Percentiles rank a stretch among this genome's conserved stretches.
Conservation (phyloP, 2,113 vertebrate genomes). For the Otolemur garnettii region DNA sequence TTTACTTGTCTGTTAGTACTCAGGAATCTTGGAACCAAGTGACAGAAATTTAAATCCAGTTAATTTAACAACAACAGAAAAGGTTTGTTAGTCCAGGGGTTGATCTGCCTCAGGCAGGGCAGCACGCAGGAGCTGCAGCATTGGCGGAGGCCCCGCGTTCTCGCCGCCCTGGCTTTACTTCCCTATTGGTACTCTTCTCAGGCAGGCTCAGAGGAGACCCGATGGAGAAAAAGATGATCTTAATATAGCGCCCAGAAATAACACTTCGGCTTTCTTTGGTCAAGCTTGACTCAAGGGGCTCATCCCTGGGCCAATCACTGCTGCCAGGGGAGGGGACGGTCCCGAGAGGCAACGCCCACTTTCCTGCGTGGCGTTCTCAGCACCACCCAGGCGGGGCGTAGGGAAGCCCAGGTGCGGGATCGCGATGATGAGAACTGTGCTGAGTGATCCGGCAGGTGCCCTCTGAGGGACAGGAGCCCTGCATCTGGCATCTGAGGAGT, state of each 20-base stretch:
- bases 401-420: too few species aligned
- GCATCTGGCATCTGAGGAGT: too few species aligned
- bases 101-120: not conserved
- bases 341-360: too few species aligned
- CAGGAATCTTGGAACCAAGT: not conserved
- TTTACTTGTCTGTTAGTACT: not conserved
- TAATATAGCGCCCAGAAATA: not conserved
- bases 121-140: not conserved
- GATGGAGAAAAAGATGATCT: too few species aligned
- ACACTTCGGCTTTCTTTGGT: not conserved
- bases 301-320: not conserved
- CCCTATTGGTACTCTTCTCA: not conserved
- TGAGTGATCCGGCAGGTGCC: too few species aligned
- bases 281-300: not conserved
- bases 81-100: not conserved
- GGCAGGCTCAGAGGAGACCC: too few species aligned
- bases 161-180: not conserved
- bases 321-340: not conserved
- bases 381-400: too few species aligned
- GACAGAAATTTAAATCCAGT: not conserved
- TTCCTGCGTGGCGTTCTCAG: too few species aligned
- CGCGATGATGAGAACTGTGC: too few species aligned
- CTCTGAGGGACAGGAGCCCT: too few species aligned
- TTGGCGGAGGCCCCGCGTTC: too few species aligned
- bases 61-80: too few species aligned